phyloP scores from a whole-genome alignment of 1,140 invertebrate species.

The Spodoptera litura region DNA sequence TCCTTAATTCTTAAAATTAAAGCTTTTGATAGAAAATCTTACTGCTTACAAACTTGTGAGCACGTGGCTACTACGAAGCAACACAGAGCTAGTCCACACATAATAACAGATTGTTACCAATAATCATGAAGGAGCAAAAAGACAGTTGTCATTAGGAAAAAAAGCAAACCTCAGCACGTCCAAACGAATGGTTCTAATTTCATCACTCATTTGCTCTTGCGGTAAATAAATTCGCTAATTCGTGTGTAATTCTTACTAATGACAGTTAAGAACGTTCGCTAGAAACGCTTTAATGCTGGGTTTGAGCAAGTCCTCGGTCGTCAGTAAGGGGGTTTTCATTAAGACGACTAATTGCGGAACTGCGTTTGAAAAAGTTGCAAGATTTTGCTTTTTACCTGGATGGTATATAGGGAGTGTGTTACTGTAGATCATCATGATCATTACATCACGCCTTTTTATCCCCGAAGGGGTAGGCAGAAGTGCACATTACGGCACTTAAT shows the following conservation, averaged over 20 bases:
- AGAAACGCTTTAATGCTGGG: slow-evolving; percentile 41
- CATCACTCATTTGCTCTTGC: slow-evolving; percentile 34
- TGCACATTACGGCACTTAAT: no score
- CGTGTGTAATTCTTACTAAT: slow-evolving; percentile 47
- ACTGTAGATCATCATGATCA: no score
- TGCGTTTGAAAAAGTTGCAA: neutral
- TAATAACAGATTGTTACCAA: neutral
- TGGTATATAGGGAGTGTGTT: no score
- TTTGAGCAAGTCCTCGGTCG: slow-evolving; percentile 42
- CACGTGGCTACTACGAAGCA: no score
- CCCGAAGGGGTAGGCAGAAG: no score
- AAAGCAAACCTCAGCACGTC: slow-evolving; percentile 9
- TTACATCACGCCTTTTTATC: no score
- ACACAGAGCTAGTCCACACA: neutral
- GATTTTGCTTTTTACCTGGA: neutral
- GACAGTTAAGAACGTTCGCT: slow-evolving; percentile 37
- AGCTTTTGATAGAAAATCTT: no score
- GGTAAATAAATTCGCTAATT: slow-evolving; percentile 46
- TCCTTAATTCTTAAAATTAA: no score
- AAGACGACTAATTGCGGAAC: neutral
- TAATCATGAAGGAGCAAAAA: neutral
- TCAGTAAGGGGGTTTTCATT: slow-evolving; percentile 24
- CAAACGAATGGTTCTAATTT: slow-evolving; percentile 28
- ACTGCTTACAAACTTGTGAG: no score
- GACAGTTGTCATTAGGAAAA: neutral